Evolutionary conservation across 2,113 vertebrate species (phyloP).

Genomic region (Cranoglanis bouderius): DNA sequence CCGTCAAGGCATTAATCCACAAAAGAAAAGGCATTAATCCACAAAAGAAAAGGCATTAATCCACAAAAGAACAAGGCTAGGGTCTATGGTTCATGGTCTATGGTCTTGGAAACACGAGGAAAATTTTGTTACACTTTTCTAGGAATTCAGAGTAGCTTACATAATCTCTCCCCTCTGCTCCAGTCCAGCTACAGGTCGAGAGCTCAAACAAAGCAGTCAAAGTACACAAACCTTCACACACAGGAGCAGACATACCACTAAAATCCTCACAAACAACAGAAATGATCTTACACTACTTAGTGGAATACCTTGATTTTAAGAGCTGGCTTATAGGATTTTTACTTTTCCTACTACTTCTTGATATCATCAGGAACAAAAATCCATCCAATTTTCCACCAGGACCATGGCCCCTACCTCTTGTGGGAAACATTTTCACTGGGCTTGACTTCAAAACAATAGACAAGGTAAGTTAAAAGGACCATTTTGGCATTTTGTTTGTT

Average conservation of each 20-base stretch:
- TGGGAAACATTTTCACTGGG: constrained; percentile 68
- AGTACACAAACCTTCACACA: background rate
- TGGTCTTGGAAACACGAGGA: too few species aligned
- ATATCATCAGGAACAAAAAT: constrained; percentile 55
- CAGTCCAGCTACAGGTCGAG: background rate
- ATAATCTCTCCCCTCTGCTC: background rate
- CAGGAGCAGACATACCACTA: background rate
- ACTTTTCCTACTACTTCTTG: constrained; percentile 54
- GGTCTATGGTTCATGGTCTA: too few species aligned
- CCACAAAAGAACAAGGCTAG: too few species aligned
- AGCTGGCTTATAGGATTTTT: constrained; percentile 33
- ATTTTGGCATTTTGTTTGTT: background rate
- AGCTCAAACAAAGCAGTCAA: background rate
- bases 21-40: too few species aligned
- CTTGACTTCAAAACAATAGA: constrained; percentile 47
- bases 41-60: too few species aligned
- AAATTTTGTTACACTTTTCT: too few species aligned
- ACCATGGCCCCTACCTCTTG: constrained; percentile 69
- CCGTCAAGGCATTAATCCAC: too few species aligned
- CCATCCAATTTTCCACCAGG: constrained; percentile 74
- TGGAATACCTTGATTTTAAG: constrained; percentile 61
- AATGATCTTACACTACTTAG: constrained; percentile 68
- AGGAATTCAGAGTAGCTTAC: background rate
- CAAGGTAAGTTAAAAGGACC: constrained; percentile 61
- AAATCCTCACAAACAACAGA: background rate